Evolutionary conservation across 2,113 vertebrate species (phyloP), one percentile per base, ranked within the genome.

Genomic region (Cyrtonyx montezumae): DNA sequence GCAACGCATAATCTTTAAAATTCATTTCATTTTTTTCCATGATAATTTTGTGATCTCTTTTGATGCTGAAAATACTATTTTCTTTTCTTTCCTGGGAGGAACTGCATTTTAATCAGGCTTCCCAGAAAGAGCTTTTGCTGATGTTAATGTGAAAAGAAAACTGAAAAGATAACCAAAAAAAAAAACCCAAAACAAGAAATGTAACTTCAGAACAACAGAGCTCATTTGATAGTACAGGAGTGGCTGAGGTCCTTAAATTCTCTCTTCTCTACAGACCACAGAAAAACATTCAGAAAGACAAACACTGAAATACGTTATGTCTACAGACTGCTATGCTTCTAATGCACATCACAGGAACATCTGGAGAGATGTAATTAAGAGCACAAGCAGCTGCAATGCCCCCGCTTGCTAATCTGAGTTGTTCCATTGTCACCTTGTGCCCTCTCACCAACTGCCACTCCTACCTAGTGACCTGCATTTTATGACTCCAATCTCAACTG

Each of bases 61-160:
- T 93, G 86, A 90, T 91, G 68, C 69, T 13, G 8, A 63, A 87
- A 93, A 82, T 58, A 71, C 83, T 87, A 79, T 91, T 96, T 96
- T 81, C 76, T 91, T 96, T 96, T 81, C 76, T 93, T 81, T 92
- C 84, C 75, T 88, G 68, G 11, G 78, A 97, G 73, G 62, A 94
- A 91, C 80, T 88, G 84, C 63, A 93, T 96, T 95, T 92, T 97
- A 94, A 84, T 96, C 94, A 95, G 78, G 63, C 80, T 89, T 90
- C 68, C 63, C 36, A 96, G 49, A 86, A 96, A 95, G 59, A 92
- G 69, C 68, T 92, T 95, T 87, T 87, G 71, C 83, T 76, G 96
- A 94, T 94, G 37, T 59, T 95, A 84, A 68, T 87, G 58, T 87
- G 74, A 96, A 94, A 95, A 97, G 94, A 91, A 87, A 95, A 49